Evolutionary conservation across 2,113 vertebrate genomes (phyloP).

Genomic region (Octodon degus): DNA sequence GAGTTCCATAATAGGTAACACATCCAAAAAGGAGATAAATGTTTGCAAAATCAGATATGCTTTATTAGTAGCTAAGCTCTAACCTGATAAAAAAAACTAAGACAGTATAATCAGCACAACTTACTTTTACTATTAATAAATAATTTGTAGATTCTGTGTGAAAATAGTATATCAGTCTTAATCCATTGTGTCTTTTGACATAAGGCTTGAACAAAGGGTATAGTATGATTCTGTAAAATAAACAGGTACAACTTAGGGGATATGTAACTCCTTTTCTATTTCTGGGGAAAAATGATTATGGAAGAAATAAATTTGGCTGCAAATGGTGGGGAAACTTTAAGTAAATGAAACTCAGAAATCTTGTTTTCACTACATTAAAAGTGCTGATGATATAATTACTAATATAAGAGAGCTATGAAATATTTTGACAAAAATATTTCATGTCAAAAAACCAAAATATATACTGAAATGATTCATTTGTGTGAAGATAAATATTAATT

Average conservation of each 20-base stretch:
- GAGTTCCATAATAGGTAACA: not conserved
- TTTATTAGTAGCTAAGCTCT: not conserved
- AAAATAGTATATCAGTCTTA: not conserved
- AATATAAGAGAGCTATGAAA: not conserved
- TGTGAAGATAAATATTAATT: not conserved
- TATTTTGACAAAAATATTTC: slow-evolving; percentile 49
- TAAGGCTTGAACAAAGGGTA: not conserved
- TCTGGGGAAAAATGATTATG: not conserved
- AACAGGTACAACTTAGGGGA: not conserved
- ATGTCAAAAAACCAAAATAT: slow-evolving; percentile 5
- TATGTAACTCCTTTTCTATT: not conserved
- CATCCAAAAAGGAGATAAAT: not conserved
- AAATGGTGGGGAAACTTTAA: not conserved
- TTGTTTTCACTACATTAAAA: not conserved
- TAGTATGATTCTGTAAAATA: not conserved
- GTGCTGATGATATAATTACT: slow-evolving; percentile 14
- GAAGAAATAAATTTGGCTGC: slow-evolving; percentile 29
- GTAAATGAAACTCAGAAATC: slow-evolving; percentile 33
- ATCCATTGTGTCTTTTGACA: not conserved
- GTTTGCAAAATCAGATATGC: not conserved
- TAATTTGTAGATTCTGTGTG: not conserved
- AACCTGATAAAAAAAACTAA: slow-evolving; percentile 5
- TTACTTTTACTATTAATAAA: not conserved
- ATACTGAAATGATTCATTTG: not conserved
- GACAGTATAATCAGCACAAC: not conserved